A percentile compares a stretch with the other conserved stretches of the same genome.
Evolutionary conservation across 2,888 invertebrate species (phyloP).

Genomic region (Dolomedes plantarius): DNA sequence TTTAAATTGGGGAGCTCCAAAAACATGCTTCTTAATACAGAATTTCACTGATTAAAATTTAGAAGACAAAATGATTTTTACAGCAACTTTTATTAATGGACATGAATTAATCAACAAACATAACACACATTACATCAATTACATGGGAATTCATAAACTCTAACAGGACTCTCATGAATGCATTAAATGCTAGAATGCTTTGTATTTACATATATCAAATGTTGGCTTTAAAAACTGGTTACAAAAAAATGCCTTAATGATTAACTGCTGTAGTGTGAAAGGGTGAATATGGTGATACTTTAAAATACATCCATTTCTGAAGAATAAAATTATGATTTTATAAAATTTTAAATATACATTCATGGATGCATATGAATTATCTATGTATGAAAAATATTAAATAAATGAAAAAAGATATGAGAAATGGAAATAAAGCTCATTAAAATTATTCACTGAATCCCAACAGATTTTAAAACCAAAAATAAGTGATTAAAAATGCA

Average conservation of each 20-base stretch:
- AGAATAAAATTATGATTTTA: slow-evolving; percentile 28
- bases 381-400: neutral
- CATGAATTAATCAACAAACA: slow-evolving; percentile 37
- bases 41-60: too few relatives aligned
- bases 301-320: slow-evolving; percentile 37
- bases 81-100: slow-evolving; percentile 54
- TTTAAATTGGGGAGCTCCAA: too few relatives aligned
- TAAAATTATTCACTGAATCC: neutral
- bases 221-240: slow-evolving; percentile 58
- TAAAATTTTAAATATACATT: slow-evolving; percentile 15
- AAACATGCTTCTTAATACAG: too few relatives aligned
- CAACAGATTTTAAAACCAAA: too few relatives aligned
- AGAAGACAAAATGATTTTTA: slow-evolving; percentile 21
- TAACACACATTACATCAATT: slow-evolving; percentile 58
- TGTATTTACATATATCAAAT: slow-evolving; percentile 46
- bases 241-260: slow-evolving; percentile 48
- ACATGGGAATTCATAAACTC: slow-evolving; percentile 38
- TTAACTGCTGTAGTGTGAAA: neutral
- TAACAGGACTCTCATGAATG: slow-evolving; percentile 48
- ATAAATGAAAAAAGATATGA: neutral
- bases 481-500: too few relatives aligned
- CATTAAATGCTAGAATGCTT: slow-evolving; percentile 57
- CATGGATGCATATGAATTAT: neutral
- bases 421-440: neutral
- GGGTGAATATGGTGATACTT: slow-evolving; percentile 19